Conservation (phyloP, 2,797 vertebrate genomes). For the Liparis tanakae region DNA sequence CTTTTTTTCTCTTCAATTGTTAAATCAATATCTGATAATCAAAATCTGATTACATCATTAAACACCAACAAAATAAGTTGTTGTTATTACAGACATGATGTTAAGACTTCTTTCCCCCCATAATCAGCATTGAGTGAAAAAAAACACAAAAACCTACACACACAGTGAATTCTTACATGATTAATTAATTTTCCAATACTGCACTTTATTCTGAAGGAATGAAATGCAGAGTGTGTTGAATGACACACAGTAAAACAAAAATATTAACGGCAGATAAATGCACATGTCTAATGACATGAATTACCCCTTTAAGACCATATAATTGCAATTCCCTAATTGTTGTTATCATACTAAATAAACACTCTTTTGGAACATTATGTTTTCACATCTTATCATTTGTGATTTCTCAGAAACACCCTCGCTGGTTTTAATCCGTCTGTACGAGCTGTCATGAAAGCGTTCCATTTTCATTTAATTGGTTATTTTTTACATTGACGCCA, state of each 20-base stretch:
- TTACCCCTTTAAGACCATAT: slow-evolving; percentile 19
- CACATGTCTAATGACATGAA: slow-evolving; percentile 11
- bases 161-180: neutral
- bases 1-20: neutral
- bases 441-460: neutral
- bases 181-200: neutral
- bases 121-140: too few species aligned
- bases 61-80: neutral
- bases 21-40: neutral
- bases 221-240: neutral
- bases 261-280: neutral
- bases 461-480: slow-evolving; percentile 4
- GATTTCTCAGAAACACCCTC: slow-evolving; percentile 19
- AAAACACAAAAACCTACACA: neutral
- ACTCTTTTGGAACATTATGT: slow-evolving; percentile 12
- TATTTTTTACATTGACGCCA: slow-evolving; percentile 11
- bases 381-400: slow-evolving; percentile 20
- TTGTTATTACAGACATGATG: neutral
- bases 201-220: neutral
- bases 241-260: neutral
- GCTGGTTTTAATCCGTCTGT: slow-evolving; percentile 10
- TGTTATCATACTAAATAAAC: slow-evolving; percentile 27
- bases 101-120: neutral
- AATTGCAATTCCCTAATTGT: slow-evolving; percentile 38
- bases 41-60: neutral